Evolutionary conservation across 2,113 vertebrate species (phyloP), one percentile per base, ranked within the genome.

Genomic region (Platysteira castanea): DNA sequence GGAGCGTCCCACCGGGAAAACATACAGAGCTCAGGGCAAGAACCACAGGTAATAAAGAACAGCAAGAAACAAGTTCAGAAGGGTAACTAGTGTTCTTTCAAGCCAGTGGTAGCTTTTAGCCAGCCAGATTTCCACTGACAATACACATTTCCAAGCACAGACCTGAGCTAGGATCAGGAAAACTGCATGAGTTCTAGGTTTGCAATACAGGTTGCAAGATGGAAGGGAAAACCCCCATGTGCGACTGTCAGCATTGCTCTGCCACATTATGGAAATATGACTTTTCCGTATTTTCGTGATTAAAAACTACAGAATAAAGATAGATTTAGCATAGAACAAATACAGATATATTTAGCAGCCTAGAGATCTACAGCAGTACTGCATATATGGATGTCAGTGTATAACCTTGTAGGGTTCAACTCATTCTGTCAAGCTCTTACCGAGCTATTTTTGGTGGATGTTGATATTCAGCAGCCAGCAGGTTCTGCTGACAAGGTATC

Each of bases 371-470:
- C 39, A 76, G n/a, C 64, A 80, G 46, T 18, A 31, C 15, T 54
- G 54, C 54, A 80, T 59, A 47, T 33, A 74, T 23, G 71, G 33
- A 79, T 76, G 67, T 33, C 9, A 50, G 56, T 0, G 0, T n/a
- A 74, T 44, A 96, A 70, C 78, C 68, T 90, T 84, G 50, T 74
- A 70, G 59, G 47, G 46, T 65, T 44, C 52, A 71, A 74, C n/a
- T 44, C n/a, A 46, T 84, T 92, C 59, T 19, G 60, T 59, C 47
- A 63, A 74, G 93, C 59, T 83, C 75, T 84, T 87, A 77, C 79
- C 74, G 92, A 93, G 93, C 95, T 96, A 93, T 97, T 97, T 97
- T 94, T 95, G 95, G 93, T 81, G 44, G 76, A 96, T 84, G 93
- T 75, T 94, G 87, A 75, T 90, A 86, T 90, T 96, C 68, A 75